These are phyloP conservation scores for Strigamia maritima DNA, from an alignment of 2,888 invertebrate genomes.

Conservation along the genomic window DNA sequence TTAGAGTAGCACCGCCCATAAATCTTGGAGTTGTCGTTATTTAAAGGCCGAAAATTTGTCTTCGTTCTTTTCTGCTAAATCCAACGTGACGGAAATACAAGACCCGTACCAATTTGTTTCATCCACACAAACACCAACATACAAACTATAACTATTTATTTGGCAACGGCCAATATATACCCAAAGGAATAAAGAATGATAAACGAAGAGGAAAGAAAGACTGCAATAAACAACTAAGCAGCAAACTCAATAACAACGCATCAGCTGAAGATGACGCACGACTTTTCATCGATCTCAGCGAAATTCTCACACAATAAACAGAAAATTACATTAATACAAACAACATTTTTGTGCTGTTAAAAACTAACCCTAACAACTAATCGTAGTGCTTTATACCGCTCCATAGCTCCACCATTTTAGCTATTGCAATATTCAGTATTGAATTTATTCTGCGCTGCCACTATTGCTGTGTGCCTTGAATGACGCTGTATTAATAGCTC, in stretches of 20 bases:
- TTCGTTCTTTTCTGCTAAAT: background rate
- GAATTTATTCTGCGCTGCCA: too few species aligned
- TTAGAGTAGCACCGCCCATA: background rate
- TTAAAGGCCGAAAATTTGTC: constrained; percentile 13
- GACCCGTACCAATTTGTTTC: background rate
- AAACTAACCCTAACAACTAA: too few species aligned
- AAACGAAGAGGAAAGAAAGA: background rate
- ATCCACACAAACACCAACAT: background rate
- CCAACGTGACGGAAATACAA: constrained; percentile 30
- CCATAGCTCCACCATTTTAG: too few species aligned
- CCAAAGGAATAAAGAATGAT: constrained; percentile 19
- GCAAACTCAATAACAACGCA: background rate
- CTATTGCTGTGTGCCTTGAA: too few species aligned
- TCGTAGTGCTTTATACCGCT: too few species aligned
- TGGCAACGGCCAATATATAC: background rate
- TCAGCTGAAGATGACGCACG: background rate
- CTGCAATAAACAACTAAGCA: constrained; percentile 9
- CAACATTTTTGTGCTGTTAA: background rate
- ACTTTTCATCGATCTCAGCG: background rate
- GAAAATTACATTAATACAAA: background rate
- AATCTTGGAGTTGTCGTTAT: background rate
- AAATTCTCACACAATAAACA: background rate
- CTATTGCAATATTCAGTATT: too few species aligned
- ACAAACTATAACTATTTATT: constrained; percentile 12
- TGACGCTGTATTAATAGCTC: too few species aligned